phyloP scores from a whole-genome alignment of 1,140 invertebrate genomes.

The Phthorimaea operculella region DNA sequence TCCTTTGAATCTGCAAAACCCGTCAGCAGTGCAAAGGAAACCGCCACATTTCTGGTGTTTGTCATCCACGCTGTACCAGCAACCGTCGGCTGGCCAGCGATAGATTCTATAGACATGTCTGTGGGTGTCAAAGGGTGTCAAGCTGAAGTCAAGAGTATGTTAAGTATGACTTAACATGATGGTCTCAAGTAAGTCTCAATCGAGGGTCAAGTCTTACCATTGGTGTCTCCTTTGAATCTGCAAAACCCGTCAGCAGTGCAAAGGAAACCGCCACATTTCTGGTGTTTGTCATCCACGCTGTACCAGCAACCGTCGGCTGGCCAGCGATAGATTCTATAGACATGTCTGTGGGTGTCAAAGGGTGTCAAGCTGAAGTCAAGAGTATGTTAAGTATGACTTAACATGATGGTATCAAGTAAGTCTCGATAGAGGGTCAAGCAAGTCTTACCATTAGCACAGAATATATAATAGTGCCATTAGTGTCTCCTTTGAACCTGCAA shows the following conservation, averaged over 20 bases:
- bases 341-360: slow-evolving; percentile 26
- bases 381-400: no score
- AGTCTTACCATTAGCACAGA: slow-evolving; percentile 33
- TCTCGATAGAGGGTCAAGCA: no score
- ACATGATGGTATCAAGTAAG: no score
- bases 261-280: slow-evolving; percentile 73
- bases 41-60: slow-evolving; percentile 66
- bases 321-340: slow-evolving; percentile 34
- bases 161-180: no score
- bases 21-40: slow-evolving; percentile 72
- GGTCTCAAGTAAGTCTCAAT: no score
- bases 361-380: no score
- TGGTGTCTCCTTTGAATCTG: slow-evolving; percentile 32
- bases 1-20: slow-evolving; percentile 41
- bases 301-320: slow-evolving; percentile 46
- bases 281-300: slow-evolving; percentile 18
- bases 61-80: slow-evolving; percentile 40
- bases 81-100: slow-evolving; percentile 37
- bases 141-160: no score
- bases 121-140: background rate
- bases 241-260: slow-evolving; percentile 67
- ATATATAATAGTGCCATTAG: no score
- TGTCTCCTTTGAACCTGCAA: no score
- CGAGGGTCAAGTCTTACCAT: no score
- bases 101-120: slow-evolving; percentile 41